Evolutionary conservation across 2,888 invertebrate species (phyloP), one percentile per base, ranked within the genome.

Genomic region (Sphaeridia pumilis): DNA sequence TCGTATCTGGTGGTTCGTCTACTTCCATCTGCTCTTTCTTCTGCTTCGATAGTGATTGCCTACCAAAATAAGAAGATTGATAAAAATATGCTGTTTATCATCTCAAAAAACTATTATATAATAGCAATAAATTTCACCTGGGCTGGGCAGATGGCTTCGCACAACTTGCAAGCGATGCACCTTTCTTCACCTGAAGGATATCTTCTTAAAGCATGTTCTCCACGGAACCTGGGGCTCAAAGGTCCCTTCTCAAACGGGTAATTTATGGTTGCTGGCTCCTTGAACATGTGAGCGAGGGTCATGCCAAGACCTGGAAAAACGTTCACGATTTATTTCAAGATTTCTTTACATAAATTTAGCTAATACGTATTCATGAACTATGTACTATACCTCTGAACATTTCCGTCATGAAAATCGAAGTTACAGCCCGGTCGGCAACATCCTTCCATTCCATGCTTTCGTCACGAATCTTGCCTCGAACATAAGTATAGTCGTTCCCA

Each of bases 211-310:
- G 95, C 97, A 72, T 99, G 98, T 71, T 98, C 98, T 0, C 98
- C 98, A 67, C 98, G 79, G 73, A 97, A 98, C 54, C 97, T 76
- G 0, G 98, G 95, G 66, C 94, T 94, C 43, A 98, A 74, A 3
- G 98, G 98, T 34, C 95, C 98, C 70, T 99, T 99, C 71, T 99
- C 98, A 75, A 99, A 99, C 0, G 98, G 98, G 70, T 99, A 99
- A 72, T 99, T 97, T 65, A 98, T 94, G 2, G 97, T 97, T 0
- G 93, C 95, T 41, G 97, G 97, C 73, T 97, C 97, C 75, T 89
- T 90, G 68, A 97, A 92, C 52, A 90, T 76, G 68, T 87, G 83
- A 27, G 83, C 85, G 63, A 89, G 66, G 2, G 87, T 83, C 1
- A 95, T 82, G 57, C 81, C 86, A 68, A 87, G 76, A 22, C 78